phyloP scores from a whole-genome alignment of 2,113 vertebrate genomes.

The Anguilla japonica region DNA sequence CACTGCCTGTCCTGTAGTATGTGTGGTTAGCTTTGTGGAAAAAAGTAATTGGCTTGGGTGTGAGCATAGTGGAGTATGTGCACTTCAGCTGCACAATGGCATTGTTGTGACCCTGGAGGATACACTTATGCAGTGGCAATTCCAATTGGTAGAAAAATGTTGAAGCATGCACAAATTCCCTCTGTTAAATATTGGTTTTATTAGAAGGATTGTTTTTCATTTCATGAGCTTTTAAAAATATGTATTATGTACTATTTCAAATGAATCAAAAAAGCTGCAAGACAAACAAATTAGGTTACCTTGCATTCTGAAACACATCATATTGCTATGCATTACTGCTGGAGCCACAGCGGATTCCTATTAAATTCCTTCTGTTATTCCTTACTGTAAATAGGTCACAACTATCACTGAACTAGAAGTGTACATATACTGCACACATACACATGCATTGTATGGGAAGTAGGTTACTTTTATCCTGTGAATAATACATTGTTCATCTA shows the following conservation, averaged over 20 bases:
- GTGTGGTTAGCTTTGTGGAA: too few species aligned
- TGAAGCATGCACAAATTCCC: not conserved
- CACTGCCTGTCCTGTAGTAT: too few species aligned
- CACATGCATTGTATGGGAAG: not conserved
- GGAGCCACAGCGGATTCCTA: not conserved
- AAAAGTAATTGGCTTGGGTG: too few species aligned
- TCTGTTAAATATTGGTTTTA: not conserved
- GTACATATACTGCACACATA: slow-evolving; percentile 2
- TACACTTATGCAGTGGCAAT: too few species aligned
- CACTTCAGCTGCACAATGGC: too few species aligned
- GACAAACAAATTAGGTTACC: not conserved
- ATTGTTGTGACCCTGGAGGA: too few species aligned
- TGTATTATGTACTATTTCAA: too few species aligned
- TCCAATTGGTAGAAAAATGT: too few species aligned
- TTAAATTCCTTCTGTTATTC: not conserved
- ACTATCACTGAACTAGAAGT: not conserved
- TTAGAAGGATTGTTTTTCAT: too few species aligned
- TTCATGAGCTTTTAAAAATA: too few species aligned
- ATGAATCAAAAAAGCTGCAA: not conserved
- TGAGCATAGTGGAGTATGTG: too few species aligned
- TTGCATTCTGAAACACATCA: not conserved
- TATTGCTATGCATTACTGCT: not conserved
- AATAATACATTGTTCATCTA: slow-evolving; percentile 20
- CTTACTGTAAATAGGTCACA: not conserved
- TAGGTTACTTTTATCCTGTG: slow-evolving; percentile 4